Evolutionary conservation across 2,113 vertebrate species (phyloP), one percentile per base, ranked within the genome.

Genomic region (Fulmarus glacialis): DNA sequence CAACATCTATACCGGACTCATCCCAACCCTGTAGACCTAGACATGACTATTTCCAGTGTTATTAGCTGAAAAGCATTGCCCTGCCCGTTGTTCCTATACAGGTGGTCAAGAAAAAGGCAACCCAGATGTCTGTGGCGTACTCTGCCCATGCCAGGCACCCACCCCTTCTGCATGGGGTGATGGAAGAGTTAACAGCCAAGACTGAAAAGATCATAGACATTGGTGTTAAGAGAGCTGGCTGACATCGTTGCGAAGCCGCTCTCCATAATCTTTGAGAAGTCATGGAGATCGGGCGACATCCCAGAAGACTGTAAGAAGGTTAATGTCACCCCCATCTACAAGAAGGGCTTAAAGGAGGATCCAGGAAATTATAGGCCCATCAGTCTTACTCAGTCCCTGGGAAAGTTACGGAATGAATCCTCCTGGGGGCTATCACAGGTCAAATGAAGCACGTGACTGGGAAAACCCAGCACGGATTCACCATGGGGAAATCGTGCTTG

Each of bases 71-170:
- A 72, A 40, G 4, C 9, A 15, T n/a, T 64, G 40, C 21, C 30
- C 18, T 48, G 15, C 26, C 22, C 53, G 34, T 6, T 12, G 12
- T 26, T 26, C 34, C 52, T 47, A 12, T 2, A 47, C 8, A 74
- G 48, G 8, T 0, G 0, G 22, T 74, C n/a, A 63, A 59, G 24
- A 72, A 66, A 77, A 79, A n/a, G 38, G 12, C 23, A 36, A 38
- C 12, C 24, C 27, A 67, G 32, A 38, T 24, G 50, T 32, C 32
- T 0, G 0, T 6, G 59, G 32, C 1, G 0, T 32, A 40, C 45
- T 34, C n/a, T n/a, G 34, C 17, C 23, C 38, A 5, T 3, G 20
- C 5, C 59, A 52, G 7, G 8, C 16, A 29, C 8, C 36, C 45
- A 34, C 3, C 9, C 14, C 11, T 19, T 66, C 43, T 45, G 19